A percentile compares a stretch with the other conserved stretches of the same genome.
Conservation (phyloP, 2,888 invertebrate species). For the Crematogaster levior region DNA sequence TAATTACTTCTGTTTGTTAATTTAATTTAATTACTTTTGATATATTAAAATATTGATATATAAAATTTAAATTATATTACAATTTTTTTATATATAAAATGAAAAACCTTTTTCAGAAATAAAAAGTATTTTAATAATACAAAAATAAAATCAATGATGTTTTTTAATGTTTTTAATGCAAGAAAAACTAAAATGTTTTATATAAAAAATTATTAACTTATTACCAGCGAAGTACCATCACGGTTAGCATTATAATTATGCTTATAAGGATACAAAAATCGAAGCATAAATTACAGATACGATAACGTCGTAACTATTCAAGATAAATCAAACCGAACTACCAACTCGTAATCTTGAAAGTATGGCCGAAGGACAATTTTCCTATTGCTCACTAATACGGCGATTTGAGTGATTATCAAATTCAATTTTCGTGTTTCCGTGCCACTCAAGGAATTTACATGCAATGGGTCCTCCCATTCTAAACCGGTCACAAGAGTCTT, state of each 20-base stretch:
- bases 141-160: not conserved
- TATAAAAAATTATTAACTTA: not conserved
- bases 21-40: not conserved
- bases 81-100: too few species aligned
- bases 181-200: not conserved
- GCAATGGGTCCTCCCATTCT: constrained; percentile 91
- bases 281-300: not conserved
- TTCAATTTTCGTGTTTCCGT: constrained; percentile 90
- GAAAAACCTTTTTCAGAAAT: not conserved
- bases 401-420: constrained; percentile 91
- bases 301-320: not conserved
- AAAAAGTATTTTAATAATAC: not conserved
- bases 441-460: constrained; percentile 88
- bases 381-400: constrained; percentile 87
- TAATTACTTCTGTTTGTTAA: not conserved
- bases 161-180: not conserved
- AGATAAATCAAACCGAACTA: constrained; percentile 72
- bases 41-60: too few species aligned
- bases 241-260: not conserved
- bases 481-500: constrained; percentile 86
- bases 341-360: constrained; percentile 91
- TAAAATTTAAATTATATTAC: too few species aligned
- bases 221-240: not conserved
- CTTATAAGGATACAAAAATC: not conserved
- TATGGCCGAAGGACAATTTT: constrained; percentile 90